Conservation (phyloP, 2,797 vertebrate genomes). For the Valencia hispanica region DNA sequence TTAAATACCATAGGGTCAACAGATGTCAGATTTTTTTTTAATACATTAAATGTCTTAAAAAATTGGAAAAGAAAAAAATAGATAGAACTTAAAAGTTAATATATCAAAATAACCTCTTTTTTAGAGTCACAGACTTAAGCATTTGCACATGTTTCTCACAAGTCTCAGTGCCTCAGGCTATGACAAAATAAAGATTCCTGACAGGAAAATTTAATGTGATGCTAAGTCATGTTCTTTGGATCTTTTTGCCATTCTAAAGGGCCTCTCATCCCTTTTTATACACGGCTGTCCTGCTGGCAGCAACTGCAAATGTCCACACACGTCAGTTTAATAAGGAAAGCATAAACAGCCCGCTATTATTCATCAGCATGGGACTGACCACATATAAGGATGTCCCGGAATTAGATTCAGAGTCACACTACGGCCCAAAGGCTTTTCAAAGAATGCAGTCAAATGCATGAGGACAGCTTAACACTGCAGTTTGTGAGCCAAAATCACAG, state of each 20-base stretch:
- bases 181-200: conserved; percentile 34
- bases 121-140: not conserved
- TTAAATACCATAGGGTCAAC: not conserved
- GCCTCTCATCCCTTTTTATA: conserved; percentile 65
- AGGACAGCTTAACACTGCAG: conserved; percentile 12
- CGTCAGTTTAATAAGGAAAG: conserved; percentile 54
- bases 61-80: too few species aligned
- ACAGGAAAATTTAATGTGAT: conserved; percentile 60
- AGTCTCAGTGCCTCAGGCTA: conserved; percentile 10
- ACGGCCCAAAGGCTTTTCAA: conserved; percentile 37
- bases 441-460: conserved; percentile 35
- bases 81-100: not conserved
- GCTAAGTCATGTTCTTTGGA: conserved; percentile 64
- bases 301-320: conserved; percentile 54
- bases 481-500: conserved; percentile 5
- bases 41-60: not conserved
- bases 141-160: not conserved
- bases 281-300: conserved; percentile 34
- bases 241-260: conserved; percentile 52
- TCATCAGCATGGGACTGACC: conserved; percentile 49
- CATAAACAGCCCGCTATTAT: conserved; percentile 59
- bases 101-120: not conserved
- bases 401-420: conserved; percentile 68
- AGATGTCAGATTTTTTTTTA: not conserved
- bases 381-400: conserved; percentile 42